These are phyloP conservation scores for Cosmorhoe ocellata DNA, from an alignment of 2,888 invertebrate species.

Conservation along the genomic window DNA sequence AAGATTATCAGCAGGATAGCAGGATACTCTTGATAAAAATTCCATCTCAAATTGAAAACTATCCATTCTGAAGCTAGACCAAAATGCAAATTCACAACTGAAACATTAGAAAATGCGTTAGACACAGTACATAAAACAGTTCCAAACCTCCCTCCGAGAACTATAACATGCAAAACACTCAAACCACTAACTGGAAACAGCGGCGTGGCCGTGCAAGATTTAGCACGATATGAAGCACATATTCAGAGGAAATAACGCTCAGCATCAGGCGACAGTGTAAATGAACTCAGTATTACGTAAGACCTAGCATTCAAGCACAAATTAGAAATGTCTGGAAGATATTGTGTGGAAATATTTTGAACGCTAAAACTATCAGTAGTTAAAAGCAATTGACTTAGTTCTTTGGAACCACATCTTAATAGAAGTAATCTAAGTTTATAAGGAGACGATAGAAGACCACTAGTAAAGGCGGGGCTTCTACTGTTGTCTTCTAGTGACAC, in stretches of 20 bases:
- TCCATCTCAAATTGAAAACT: too few species aligned
- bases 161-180: constrained; percentile 40
- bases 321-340: constrained; percentile 6
- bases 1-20: too few species aligned
- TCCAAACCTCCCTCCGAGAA: constrained; percentile 28
- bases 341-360: too few species aligned
- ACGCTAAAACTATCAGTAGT: too few species aligned
- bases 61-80: too few species aligned
- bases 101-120: neutral
- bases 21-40: too few species aligned
- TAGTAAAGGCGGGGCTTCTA: constrained; percentile 7
- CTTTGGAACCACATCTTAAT: too few species aligned
- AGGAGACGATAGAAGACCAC: too few species aligned
- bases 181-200: constrained; percentile 30
- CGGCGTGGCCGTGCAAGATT: constrained; percentile 43
- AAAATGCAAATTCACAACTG: too few species aligned
- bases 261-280: constrained; percentile 33
- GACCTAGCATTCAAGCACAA: constrained; percentile 12
- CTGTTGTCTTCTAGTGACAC: constrained; percentile 10
- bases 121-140: constrained; percentile 4
- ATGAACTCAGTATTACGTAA: constrained; percentile 35
- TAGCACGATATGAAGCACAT: constrained; percentile 38
- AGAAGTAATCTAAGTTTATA: too few species aligned
- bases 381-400: too few species aligned
- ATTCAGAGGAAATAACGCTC: constrained; percentile 34